phyloP scores from a whole-genome alignment of 1,140 invertebrate genomes.

The Pseudoatta argentina region DNA sequence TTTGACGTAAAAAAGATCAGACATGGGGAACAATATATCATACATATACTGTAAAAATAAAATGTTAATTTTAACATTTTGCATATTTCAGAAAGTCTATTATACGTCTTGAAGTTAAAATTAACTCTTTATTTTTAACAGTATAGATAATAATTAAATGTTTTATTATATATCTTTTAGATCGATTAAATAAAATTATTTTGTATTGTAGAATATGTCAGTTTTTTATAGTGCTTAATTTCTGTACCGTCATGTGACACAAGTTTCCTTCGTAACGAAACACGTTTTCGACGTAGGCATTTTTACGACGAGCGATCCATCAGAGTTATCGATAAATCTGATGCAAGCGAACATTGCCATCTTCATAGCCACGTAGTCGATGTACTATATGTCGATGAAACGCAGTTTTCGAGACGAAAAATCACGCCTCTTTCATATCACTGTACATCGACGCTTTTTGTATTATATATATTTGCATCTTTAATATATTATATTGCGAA shows the following conservation, averaged over 20 bases:
- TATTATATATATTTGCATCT: background rate
- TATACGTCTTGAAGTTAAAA: no score
- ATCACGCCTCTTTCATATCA: constrained; percentile 20
- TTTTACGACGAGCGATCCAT: constrained; percentile 45
- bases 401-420: constrained; percentile 35
- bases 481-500: background rate
- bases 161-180: background rate
- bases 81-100: no score
- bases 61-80: no score
- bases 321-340: constrained; percentile 53
- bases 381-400: constrained; percentile 18
- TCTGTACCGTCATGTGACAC: background rate
- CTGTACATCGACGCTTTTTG: background rate
- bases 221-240: constrained; percentile 16
- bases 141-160: no score
- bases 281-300: constrained; percentile 14
- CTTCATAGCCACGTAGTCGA: background rate
- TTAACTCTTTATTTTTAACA: no score
- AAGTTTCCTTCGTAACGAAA: constrained; percentile 13
- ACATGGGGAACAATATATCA: background rate
- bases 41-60: background rate
- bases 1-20: background rate
- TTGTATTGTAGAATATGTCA: background rate
- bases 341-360: constrained; percentile 23
- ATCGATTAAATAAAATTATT: background rate